These are phyloP conservation scores for Artemisiospiza belli DNA, from an alignment of 2,113 vertebrate species.

Conservation along the genomic window DNA sequence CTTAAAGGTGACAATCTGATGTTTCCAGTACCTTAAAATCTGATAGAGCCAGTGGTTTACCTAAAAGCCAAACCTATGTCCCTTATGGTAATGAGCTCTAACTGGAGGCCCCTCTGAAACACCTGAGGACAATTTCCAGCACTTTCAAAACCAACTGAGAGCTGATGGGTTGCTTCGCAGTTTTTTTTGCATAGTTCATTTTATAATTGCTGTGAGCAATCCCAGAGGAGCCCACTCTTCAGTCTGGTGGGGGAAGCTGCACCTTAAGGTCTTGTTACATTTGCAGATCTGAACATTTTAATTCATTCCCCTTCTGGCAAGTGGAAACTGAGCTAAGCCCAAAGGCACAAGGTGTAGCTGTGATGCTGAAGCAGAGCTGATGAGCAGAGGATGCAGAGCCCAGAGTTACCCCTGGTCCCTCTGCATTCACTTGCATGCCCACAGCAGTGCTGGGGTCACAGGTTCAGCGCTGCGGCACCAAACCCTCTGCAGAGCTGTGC, in stretches of 20 bases:
- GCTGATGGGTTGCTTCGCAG: not conserved
- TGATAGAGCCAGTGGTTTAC: not conserved
- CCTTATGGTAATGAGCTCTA: not conserved
- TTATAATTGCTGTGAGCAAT: not conserved
- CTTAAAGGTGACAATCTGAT: not conserved
- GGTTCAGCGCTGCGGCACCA: not conserved
- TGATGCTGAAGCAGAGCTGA: not conserved
- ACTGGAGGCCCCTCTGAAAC: not conserved
- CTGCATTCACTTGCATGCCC: conserved; percentile 3
- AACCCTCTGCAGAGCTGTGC: conserved; percentile 9
- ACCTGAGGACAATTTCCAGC: not conserved
- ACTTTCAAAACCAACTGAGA: not conserved
- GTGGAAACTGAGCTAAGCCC: not conserved
- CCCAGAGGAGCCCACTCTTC: not conserved
- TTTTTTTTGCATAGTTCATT: not conserved
- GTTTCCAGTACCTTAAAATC: not conserved
- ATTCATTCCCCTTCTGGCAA: not conserved
- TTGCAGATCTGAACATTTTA: not conserved
- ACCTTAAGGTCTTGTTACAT: not conserved
- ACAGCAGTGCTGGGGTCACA: conserved; percentile 30
- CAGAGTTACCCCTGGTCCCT: not conserved
- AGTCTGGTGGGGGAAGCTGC: not conserved
- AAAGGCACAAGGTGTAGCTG: conserved; percentile 4
- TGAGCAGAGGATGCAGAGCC: not conserved
- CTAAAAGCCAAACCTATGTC: not conserved